A percentile compares a stretch with the other conserved stretches of the same genome.
Evolutionary conservation across 1,140 invertebrate species (phyloP).

Genomic region (Zaprionus capensis): DNA sequence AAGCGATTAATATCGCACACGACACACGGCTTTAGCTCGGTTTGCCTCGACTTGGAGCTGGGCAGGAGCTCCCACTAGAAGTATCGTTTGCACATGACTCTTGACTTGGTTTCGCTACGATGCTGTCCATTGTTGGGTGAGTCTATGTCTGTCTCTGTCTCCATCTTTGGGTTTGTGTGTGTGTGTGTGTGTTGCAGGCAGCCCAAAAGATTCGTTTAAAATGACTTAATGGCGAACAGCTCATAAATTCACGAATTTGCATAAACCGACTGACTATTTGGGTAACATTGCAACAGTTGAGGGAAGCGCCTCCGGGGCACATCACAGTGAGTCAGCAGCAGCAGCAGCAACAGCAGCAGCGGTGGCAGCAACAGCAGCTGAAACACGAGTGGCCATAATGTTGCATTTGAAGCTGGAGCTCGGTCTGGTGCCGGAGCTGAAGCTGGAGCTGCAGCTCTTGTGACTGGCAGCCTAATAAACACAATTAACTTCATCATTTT

Average conservation of each 20-base stretch:
- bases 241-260: constrained; percentile 84
- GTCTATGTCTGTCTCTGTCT: constrained; percentile 7
- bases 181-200: constrained; percentile 31
- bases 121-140: constrained; percentile 59
- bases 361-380: constrained; percentile 27
- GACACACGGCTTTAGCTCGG: constrained; percentile 50
- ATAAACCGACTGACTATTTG: constrained; percentile 68
- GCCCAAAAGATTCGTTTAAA: constrained; percentile 72
- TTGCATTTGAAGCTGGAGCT: constrained; percentile 17
- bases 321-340: constrained; percentile 46
- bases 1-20: constrained; percentile 83
- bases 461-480: constrained; percentile 83
- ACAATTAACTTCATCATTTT: constrained; percentile 84
- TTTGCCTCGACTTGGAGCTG: constrained; percentile 28
- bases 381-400: constrained; percentile 42
- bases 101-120: constrained; percentile 53
- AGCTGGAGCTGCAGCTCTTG: constrained; percentile 46
- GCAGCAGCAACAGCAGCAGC: constrained; percentile 14
- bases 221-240: constrained; percentile 82
- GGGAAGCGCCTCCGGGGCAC: constrained; percentile 67
- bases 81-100: constrained; percentile 36
- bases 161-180: neutral
- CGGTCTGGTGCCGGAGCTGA: constrained; percentile 15
- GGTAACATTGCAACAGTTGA: constrained; percentile 48
- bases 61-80: constrained; percentile 40